These are phyloP conservation scores for Hybognathus amarus DNA, from an alignment of 2,797 vertebrate species.

Conservation along the genomic window DNA sequence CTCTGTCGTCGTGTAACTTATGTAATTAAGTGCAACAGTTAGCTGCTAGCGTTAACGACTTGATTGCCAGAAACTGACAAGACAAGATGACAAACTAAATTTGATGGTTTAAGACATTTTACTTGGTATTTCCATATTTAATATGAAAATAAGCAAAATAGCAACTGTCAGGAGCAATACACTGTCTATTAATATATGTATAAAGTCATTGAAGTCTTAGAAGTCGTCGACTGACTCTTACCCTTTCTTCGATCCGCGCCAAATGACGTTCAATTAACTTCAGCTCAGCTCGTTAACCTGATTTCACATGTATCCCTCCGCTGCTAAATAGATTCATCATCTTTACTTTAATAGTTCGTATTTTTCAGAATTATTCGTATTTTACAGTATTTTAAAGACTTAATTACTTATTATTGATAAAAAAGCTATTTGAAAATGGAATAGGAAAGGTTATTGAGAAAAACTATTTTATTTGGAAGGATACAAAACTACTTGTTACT, in stretches of 20 bases:
- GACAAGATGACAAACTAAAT: neutral
- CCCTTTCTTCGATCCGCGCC: neutral
- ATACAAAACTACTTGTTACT: neutral
- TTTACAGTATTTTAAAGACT: neutral
- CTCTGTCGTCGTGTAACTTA: neutral
- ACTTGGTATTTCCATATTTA: neutral
- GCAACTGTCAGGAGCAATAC: neutral
- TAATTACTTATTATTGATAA: no score
- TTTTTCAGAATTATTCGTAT: neutral
- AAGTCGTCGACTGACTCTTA: neutral
- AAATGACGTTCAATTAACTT: constrained; percentile 21
- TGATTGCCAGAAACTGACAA: neutral
- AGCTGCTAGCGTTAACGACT: neutral
- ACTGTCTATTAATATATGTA: neutral
- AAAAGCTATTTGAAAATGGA: neutral
- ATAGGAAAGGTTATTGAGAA: neutral
- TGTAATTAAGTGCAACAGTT: neutral
- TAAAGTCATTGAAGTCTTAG: neutral
- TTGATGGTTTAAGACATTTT: neutral
- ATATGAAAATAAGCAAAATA: neutral
- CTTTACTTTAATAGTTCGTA: neutral
- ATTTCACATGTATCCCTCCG: constrained; percentile 35
- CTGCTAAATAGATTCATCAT: neutral
- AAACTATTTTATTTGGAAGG: constrained; percentile 47
- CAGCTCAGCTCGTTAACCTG: neutral